Evolutionary conservation across 2,797 vertebrate genomes (phyloP), one percentile per base, ranked within the genome.

Genomic region (Amniataba percoides): DNA sequence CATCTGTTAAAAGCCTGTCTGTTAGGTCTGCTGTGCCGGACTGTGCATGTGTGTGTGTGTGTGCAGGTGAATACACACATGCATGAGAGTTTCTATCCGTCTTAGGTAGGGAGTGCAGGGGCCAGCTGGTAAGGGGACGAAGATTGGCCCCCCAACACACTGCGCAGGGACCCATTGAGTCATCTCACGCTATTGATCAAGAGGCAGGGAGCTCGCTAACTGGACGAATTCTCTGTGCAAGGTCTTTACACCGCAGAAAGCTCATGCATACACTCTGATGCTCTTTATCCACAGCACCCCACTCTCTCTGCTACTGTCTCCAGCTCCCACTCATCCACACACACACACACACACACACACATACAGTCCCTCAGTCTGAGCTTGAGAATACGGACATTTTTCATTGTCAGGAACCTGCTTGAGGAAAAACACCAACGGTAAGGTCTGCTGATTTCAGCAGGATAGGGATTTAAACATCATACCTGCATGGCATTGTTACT

Each of bases 391-490:
- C 71, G 55, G 87, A 89, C 89, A 95, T 95, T 95, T 93, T 95
- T 96, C 95, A 94, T 81, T 95, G 95, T 95, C 95, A 95, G 86
- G 81, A 92, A 90, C 77, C 82, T 90, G 84, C 93, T 92, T 81
- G 87, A 84, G 88, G 89, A 93, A 94, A 92, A 91, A 88, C 88
- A 92, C 78, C 79, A 81, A 74, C 62, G 78, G 83, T 90, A 88
- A 82, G 84, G 89, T 90, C 79, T 94, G 94, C 94, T 95, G 94
- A 95, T 95, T 93, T 93, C 93, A 94, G 95, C 93, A 93, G 89
- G 84, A 92, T 86, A 68, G 84, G 77, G 88, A 92, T 89, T 90
- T 88, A 90, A 90, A 88, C 84, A 88, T 89, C 89, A 81, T 88
- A 92, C 87, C 89, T 90, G 84, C 79, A 74, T 81, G 66, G 86